phyloP scores from a whole-genome alignment of 2,888 invertebrate species.

The Hoplodrina blanda region DNA sequence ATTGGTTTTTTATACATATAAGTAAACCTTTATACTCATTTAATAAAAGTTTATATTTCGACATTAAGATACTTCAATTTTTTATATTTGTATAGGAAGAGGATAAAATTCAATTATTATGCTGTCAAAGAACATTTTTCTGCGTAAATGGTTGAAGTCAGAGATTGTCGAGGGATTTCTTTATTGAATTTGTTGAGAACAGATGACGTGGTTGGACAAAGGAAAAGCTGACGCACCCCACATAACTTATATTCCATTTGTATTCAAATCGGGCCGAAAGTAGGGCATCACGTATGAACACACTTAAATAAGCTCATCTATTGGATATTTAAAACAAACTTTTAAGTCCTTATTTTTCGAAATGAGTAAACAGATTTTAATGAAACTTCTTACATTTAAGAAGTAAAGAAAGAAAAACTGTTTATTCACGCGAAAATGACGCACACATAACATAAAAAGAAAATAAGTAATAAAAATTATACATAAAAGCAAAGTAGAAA shows the following conservation, averaged over 20 bases:
- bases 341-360: neutral
- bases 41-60: too few species aligned
- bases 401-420: too few species aligned
- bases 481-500: too few species aligned
- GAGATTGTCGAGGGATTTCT: constrained; percentile 11
- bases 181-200: constrained; percentile 23
- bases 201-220: constrained; percentile 23
- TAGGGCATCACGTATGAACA: constrained; percentile 29
- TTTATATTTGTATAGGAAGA: too few species aligned
- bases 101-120: too few species aligned
- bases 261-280: constrained; percentile 44
- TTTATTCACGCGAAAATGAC: too few species aligned
- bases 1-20: neutral
- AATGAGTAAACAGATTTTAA: too few species aligned
- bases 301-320: constrained; percentile 28
- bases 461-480: too few species aligned
- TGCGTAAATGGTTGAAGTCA: constrained; percentile 17
- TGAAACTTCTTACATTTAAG: too few species aligned
- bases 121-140: constrained; percentile 13
- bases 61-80: too few species aligned
- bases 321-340: constrained; percentile 8
- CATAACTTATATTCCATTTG: constrained; percentile 39
- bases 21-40: constrained; percentile 13
- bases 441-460: too few species aligned
- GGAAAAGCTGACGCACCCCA: constrained; percentile 35